Conservation (phyloP, 2,113 vertebrate genomes). For the Hyla sarda region DNA sequence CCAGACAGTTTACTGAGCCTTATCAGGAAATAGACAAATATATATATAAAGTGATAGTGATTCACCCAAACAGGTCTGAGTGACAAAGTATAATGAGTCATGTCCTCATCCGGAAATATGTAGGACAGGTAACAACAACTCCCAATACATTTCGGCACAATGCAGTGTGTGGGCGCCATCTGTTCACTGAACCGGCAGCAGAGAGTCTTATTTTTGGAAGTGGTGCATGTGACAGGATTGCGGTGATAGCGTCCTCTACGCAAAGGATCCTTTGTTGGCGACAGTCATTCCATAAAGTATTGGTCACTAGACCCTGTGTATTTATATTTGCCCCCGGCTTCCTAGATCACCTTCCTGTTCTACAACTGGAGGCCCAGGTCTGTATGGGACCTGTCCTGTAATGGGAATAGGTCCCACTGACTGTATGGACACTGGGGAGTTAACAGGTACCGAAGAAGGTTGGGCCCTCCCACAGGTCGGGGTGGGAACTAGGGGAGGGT, state of each 20-base stretch:
- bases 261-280: not conserved
- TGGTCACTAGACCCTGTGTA: not conserved
- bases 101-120: not conserved
- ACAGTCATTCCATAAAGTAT: not conserved
- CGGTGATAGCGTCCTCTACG: not conserved
- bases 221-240: not conserved
- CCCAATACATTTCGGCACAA: no score
- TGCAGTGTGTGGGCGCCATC: not conserved
- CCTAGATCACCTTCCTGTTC: no score
- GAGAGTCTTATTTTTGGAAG: not conserved
- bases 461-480: no score
- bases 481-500: no score
- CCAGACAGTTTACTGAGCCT: not conserved
- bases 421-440: no score
- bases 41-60: constrained; percentile 13
- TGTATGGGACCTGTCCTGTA: no score
- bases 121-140: constrained; percentile 10
- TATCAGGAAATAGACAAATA: constrained; percentile 28
- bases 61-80: not conserved
- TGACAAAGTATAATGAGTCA: not conserved
- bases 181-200: not conserved
- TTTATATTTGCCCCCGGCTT: no score
- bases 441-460: no score
- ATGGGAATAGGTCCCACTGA: no score
- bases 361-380: no score